Base-by-base conservation (phyloP, 2,797 vertebrate genomes). In the Chrosomus eos region DNA sequence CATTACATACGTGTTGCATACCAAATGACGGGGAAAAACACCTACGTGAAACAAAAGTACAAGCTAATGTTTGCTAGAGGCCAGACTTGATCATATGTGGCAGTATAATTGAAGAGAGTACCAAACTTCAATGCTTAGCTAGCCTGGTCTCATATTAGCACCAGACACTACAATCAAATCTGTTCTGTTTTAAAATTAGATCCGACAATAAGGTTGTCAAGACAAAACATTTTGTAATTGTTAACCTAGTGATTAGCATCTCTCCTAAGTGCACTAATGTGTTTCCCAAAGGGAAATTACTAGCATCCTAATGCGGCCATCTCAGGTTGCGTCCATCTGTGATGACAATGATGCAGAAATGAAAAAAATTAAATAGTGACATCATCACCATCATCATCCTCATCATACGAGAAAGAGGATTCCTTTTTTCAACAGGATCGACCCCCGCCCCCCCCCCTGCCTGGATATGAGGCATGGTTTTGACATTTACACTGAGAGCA, bases 321-420 rank as follows among this genome's bases (percentile, higher is more conserved):
- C 81, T 82, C 55, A 60, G 36, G 53, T 68, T 18, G 11, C 18
- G 31, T 19, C 31, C 87, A 89, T 89, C 88, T 88, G 77, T 26
- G 36, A 83, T 89, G 91, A 93, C 88, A 90, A 84, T 86, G 70
- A 83, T 84, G 88, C 89, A 89, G 85, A 48, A 18, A 82, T 80
- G 88, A 90, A 87, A 90, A 84, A 89, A 82, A 87, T 4, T 23
- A 81, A 90, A 88, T 72, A 91, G 91, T 94, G 93, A 95, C 91
- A 93, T 94, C 94, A 95, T 93, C 66, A 73, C 45, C 66, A 70
- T 55, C 66, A 62, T 76, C 48, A 70, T 71, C 23, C 38, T 58
- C 18, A 62, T 58, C 33, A 38, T n/a, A 36, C 73, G 71, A 62
- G 36, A 75, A 88, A 85, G 81, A 89, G 90, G 91, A 88, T 86